Evolutionary conservation across 1,140 invertebrate species (phyloP).

Genomic region (Sitophilus oryzae): DNA sequence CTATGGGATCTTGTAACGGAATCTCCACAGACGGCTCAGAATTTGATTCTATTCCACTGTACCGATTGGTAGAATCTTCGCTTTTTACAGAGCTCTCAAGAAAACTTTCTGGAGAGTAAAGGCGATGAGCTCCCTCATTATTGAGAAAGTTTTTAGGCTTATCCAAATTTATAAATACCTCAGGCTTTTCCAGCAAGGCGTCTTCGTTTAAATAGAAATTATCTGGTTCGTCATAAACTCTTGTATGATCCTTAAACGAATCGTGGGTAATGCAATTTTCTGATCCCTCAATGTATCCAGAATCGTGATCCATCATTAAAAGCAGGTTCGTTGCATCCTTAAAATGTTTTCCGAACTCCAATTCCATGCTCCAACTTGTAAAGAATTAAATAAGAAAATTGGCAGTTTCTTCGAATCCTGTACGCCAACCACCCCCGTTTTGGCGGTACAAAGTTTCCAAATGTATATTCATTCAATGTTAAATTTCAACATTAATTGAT

Average conservation of each 20-base stretch:
- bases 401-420: not conserved
- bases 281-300: slow-evolving; percentile 28
- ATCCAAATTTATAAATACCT: slow-evolving; percentile 15
- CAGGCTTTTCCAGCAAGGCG: slow-evolving; percentile 35
- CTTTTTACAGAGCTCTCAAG: slow-evolving; percentile 23
- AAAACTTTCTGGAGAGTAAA: slow-evolving; percentile 9
- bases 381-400: not conserved
- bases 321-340: slow-evolving; percentile 17
- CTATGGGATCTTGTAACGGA: slow-evolving; percentile 16
- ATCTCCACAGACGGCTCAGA: slow-evolving; percentile 22
- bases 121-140: slow-evolving; percentile 7
- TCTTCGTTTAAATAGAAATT: slow-evolving; percentile 32
- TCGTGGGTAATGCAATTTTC: slow-evolving; percentile 29
- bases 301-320: slow-evolving; percentile 37
- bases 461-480: too few relatives aligned
- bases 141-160: too few relatives aligned
- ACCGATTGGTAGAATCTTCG: slow-evolving; percentile 14
- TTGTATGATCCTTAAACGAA: slow-evolving; percentile 16
- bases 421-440: not conserved
- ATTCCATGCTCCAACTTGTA: slow-evolving; percentile 10
- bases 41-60: slow-evolving; percentile 27
- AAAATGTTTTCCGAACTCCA: slow-evolving; percentile 15
- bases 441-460: too few relatives aligned
- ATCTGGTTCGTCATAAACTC: slow-evolving; percentile 4
- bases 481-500: too few relatives aligned